Percentiles rank a stretch among this genome's conserved stretches.
phyloP scores from a whole-genome alignment of 2,888 invertebrate species.

The Drosophila koepferae region DNA sequence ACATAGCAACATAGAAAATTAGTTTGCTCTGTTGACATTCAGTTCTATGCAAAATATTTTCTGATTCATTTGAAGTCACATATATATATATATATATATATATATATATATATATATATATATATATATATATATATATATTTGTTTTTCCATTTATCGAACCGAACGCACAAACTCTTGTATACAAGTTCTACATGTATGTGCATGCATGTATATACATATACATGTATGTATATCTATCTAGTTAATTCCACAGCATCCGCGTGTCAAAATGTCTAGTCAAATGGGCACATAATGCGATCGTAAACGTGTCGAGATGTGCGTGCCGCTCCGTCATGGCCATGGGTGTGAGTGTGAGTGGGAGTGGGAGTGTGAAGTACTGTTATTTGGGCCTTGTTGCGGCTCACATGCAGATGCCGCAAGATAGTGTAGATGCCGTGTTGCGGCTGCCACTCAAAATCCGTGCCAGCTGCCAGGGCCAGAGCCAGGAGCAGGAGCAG shows the following conservation, averaged over 20 bases:
- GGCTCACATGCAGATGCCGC: conserved; percentile 26
- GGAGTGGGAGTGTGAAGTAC: too few relatives aligned
- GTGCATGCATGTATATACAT: background rate
- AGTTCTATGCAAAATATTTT: background rate
- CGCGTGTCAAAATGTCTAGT: conserved; percentile 42
- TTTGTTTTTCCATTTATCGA: background rate
- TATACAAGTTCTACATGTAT: background rate
- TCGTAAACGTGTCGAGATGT: conserved; percentile 42
- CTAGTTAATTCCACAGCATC: conserved; percentile 12
- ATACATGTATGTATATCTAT: background rate
- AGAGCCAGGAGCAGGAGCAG: background rate
- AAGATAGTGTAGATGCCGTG: conserved; percentile 25
- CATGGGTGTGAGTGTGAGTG: too few relatives aligned
- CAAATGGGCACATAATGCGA: conserved; percentile 41
- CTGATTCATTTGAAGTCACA: background rate
- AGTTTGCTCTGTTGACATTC: background rate
- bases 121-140: too few relatives aligned
- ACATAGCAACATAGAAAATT: too few relatives aligned
- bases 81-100: too few relatives aligned
- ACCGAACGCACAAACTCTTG: background rate
- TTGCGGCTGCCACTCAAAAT: conserved; percentile 36
- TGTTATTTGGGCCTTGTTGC: conserved; percentile 15
- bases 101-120: too few relatives aligned
- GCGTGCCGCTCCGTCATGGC: conserved; percentile 16
- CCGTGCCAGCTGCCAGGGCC: conserved; percentile 11